Conservation (phyloP, 1,140 invertebrate genomes). For the Linepithema humile region DNA sequence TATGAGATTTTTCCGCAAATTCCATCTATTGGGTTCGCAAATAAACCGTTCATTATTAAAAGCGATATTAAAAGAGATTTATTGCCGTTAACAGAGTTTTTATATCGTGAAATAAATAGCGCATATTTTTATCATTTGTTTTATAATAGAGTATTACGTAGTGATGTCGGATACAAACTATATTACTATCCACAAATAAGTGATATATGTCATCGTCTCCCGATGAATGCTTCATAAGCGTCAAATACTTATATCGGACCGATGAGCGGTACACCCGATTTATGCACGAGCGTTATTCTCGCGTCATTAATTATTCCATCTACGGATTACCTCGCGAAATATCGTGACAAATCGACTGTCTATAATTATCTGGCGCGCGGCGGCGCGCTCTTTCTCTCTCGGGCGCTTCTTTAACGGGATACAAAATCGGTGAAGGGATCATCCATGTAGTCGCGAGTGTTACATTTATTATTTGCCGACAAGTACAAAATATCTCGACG, state of each 20-base stretch:
- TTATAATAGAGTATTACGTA: too few relatives aligned
- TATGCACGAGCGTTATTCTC: neutral
- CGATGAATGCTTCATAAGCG: constrained; percentile 17
- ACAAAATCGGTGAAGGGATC: constrained; percentile 10
- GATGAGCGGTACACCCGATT: neutral
- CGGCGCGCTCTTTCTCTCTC: neutral
- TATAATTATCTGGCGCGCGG: constrained; percentile 24
- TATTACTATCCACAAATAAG: neutral
- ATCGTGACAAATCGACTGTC: constrained; percentile 34
- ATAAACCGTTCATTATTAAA: constrained; percentile 9
- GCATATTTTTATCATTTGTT: neutral
- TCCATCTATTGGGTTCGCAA: constrained; percentile 6
- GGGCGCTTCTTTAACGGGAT: constrained; percentile 5
- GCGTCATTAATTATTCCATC: constrained; percentile 39
- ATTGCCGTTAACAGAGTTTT: neutral
- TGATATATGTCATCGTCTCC: neutral
- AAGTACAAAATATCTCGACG: constrained; percentile 54
- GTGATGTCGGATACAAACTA: neutral
- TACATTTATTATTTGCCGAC: constrained; percentile 61
- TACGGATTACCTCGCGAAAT: constrained; percentile 2
- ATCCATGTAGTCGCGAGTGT: constrained; percentile 40
- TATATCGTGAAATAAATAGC: neutral
- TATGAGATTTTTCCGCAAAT: constrained; percentile 58
- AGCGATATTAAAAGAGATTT: neutral
- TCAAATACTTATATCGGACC: neutral